phyloP scores from a whole-genome alignment of 2,888 invertebrate genomes.

The Phengaris alcon region DNA sequence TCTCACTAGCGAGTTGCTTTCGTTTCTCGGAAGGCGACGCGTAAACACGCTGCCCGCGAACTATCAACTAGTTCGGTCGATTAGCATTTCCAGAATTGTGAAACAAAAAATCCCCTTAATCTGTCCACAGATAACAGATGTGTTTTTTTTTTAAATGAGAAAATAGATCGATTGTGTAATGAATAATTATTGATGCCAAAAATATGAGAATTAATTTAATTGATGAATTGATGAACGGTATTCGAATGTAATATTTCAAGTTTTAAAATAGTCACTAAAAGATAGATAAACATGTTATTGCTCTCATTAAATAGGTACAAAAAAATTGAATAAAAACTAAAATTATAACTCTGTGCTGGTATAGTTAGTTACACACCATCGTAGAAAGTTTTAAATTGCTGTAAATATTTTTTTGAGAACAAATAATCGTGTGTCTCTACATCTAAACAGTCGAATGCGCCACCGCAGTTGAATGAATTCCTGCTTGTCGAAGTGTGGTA shows the following conservation, averaged over 20 bases:
- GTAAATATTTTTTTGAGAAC: neutral
- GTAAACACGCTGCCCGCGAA: constrained; percentile 60
- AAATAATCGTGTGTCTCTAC: neutral
- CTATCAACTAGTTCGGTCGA: constrained; percentile 68
- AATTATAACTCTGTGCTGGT: too few species aligned
- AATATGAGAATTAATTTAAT: neutral
- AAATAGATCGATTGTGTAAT: neutral
- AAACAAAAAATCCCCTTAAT: constrained; percentile 48
- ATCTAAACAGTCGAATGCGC: neutral
- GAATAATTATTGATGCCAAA: too few species aligned
- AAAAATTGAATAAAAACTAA: too few species aligned
- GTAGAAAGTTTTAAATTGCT: neutral
- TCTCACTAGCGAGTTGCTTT: constrained; percentile 72
- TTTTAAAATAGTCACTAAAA: neutral
- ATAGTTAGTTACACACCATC: neutral
- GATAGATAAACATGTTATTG: too few species aligned
- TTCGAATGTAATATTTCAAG: neutral
- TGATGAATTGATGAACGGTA: neutral
- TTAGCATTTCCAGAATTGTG: constrained; percentile 72
- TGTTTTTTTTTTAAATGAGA: neutral
- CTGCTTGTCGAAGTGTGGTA: neutral
- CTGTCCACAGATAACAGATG: constrained; percentile 12
- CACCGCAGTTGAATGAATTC: neutral
- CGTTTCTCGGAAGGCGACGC: constrained; percentile 69
- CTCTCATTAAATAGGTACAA: too few species aligned